phyloP scores from a whole-genome alignment of 1,140 invertebrate genomes.

The Pachypeltis micranthus region DNA sequence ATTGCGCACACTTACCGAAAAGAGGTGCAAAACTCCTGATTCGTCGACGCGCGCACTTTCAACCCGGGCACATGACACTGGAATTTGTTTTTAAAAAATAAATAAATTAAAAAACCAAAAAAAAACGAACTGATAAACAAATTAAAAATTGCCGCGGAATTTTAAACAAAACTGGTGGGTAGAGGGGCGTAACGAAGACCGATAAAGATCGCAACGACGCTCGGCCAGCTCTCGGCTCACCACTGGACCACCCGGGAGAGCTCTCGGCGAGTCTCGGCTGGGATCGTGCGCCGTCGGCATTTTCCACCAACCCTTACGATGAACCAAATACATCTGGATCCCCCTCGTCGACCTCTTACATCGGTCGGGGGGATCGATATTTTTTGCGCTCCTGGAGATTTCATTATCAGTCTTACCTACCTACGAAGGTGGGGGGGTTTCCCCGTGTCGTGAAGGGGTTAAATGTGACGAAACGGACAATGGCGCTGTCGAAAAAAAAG shows the following conservation, averaged over 20 bases:
- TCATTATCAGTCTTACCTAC: neutral
- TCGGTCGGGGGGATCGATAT: neutral
- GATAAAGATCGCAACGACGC: neutral
- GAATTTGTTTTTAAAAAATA: no score
- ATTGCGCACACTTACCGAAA: neutral
- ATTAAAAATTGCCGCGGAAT: no score
- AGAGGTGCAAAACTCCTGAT: neutral
- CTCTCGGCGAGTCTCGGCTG: neutral
- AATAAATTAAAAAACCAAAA: no score
- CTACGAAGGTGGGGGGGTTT: no score
- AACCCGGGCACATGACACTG: neutral
- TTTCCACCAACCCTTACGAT: neutral
- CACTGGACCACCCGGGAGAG: conserved; percentile 1
- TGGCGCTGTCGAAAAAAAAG: no score
- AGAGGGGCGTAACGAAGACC: no score
- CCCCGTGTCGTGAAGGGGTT: no score
- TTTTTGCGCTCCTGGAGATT: neutral
- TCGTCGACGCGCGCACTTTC: neutral
- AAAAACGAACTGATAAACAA: no score
- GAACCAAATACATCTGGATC: neutral
- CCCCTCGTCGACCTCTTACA: neutral
- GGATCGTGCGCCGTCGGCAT: neutral
- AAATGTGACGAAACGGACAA: no score
- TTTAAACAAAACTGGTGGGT: no score
- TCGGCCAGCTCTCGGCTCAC: neutral